Evolutionary conservation across 2,113 vertebrate species (phyloP).

Genomic region (Leucoraja erinaceus): DNA sequence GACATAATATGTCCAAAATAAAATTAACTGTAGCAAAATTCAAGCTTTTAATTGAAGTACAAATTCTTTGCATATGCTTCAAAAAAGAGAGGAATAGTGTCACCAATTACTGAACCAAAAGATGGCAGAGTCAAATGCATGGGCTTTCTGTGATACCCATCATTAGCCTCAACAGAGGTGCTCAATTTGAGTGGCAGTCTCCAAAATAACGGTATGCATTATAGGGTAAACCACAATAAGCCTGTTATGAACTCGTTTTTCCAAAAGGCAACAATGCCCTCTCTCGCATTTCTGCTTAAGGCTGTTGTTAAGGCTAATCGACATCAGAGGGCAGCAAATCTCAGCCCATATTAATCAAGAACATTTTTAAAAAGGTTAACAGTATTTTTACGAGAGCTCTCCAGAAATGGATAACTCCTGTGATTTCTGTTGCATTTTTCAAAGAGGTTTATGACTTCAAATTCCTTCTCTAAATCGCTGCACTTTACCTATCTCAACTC

Average conservation of each 20-base stretch:
- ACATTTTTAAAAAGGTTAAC: background rate
- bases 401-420: background rate
- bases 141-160: background rate
- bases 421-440: background rate
- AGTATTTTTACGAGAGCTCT: background rate
- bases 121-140: background rate
- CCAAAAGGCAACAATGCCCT: too few relatives aligned
- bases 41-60: background rate
- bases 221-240: background rate
- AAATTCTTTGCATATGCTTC: background rate
- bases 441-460: too few relatives aligned
- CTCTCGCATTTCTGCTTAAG: background rate
- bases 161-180: background rate
- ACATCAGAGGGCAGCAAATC: constrained; percentile 33
- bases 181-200: background rate
- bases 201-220: background rate
- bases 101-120: background rate
- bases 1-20: background rate
- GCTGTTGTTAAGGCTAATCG: background rate
- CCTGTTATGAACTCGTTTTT: too few relatives aligned
- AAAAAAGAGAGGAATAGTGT: too few relatives aligned
- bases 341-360: background rate
- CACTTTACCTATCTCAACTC: too few relatives aligned
- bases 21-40: background rate
- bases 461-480: too few relatives aligned